A percentile compares a stretch with the other conserved stretches of the same genome.
Evolutionary conservation across 2,113 vertebrate species (phyloP).

Genomic region (Hypomesus transpacificus): DNA sequence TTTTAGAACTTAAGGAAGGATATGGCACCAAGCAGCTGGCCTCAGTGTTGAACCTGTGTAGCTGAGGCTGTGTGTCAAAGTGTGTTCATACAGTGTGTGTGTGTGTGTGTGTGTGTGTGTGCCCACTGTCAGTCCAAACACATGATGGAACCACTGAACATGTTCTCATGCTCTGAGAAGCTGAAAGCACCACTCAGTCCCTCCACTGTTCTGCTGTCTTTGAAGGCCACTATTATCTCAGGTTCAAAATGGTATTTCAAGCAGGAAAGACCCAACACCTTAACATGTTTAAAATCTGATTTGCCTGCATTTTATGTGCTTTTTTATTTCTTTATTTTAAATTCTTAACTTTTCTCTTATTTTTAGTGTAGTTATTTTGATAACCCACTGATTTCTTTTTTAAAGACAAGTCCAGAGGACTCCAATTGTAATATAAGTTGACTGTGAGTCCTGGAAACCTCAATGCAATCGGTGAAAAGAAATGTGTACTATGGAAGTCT

Average conservation of each 20-base stretch:
- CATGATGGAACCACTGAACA: conserved; percentile 24
- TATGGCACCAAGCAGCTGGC: too few relatives aligned
- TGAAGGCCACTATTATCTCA: conserved; percentile 55
- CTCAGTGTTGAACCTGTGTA: too few relatives aligned
- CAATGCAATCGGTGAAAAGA: conserved; percentile 18
- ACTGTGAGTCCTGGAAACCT: conserved; percentile 45
- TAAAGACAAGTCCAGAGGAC: conserved; percentile 4
- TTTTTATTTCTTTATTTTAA: conserved; percentile 24
- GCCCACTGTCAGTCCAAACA: neutral
- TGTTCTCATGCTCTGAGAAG: conserved; percentile 31
- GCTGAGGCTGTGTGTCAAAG: neutral
- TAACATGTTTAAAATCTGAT: conserved; percentile 17
- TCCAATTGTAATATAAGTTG: conserved; percentile 22
- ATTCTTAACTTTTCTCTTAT: conserved; percentile 7
- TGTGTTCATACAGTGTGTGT: neutral
- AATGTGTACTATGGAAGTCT: conserved; percentile 25
- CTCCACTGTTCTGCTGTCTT: conserved; percentile 29
- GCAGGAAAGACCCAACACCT: conserved; percentile 26
- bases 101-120: neutral
- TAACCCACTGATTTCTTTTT: conserved; percentile 2
- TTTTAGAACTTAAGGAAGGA: too few relatives aligned
- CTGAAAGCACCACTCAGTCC: conserved; percentile 50
- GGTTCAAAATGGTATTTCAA: conserved; percentile 43
- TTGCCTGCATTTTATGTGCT: conserved; percentile 2
- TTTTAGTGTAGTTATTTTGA: conserved; percentile 24